Evolutionary conservation across 2,888 invertebrate genomes (phyloP).

Genomic region (Lamellibrachia columna): DNA sequence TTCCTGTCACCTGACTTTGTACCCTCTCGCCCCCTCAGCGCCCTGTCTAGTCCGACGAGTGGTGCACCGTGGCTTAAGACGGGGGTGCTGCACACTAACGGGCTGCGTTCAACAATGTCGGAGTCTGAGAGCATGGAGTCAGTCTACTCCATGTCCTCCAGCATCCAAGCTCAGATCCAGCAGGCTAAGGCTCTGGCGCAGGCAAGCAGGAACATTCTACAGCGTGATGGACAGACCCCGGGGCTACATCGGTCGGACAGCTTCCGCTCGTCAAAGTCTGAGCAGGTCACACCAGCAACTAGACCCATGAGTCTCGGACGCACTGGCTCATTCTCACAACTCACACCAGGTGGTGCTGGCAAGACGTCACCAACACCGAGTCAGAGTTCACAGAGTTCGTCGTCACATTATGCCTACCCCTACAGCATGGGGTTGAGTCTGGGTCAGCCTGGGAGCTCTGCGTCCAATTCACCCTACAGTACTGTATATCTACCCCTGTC

Average conservation of each 20-base stretch:
- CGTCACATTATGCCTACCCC: background rate
- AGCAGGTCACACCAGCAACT: slow-evolving; percentile 81
- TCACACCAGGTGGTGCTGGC: slow-evolving; percentile 21
- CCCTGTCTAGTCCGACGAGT: slow-evolving; percentile 34
- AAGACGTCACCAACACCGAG: slow-evolving; percentile 57
- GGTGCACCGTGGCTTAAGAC: slow-evolving; percentile 24
- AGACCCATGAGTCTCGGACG: slow-evolving; percentile 32
- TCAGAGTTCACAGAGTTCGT: slow-evolving; percentile 45
- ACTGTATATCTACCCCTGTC: slow-evolving; percentile 34
- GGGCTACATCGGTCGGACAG: slow-evolving; percentile 60
- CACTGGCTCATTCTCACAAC: slow-evolving; percentile 56
- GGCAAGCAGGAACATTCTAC: slow-evolving; percentile 69
- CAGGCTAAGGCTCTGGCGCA: slow-evolving; percentile 77
- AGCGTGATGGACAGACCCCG: slow-evolving; percentile 30
- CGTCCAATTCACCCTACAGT: slow-evolving; percentile 28
- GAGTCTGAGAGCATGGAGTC: slow-evolving; percentile 87
- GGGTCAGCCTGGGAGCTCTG: background rate
- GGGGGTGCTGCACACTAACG: slow-evolving; percentile 20
- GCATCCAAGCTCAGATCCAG: slow-evolving; percentile 73
- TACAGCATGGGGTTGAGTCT: slow-evolving; percentile 12
- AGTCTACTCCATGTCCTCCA: slow-evolving; percentile 54
- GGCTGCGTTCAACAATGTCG: slow-evolving; percentile 69
- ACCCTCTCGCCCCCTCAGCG: slow-evolving; percentile 33
- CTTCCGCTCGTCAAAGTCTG: slow-evolving; percentile 85
- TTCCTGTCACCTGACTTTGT: slow-evolving; percentile 33